phyloP scores from a whole-genome alignment of 1,140 invertebrate genomes.

The Fopius arisanus region DNA sequence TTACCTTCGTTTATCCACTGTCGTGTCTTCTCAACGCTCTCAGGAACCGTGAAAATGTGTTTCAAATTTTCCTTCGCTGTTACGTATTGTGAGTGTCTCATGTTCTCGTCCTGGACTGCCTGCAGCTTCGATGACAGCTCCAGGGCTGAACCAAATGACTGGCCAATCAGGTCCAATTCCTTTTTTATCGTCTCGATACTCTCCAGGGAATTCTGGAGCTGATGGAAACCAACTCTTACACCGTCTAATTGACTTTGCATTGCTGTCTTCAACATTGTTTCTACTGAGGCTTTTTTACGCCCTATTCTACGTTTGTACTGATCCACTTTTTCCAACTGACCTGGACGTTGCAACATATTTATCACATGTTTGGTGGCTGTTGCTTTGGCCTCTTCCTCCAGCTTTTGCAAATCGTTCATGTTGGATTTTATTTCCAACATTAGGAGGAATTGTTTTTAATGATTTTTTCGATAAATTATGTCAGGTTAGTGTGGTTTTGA shows the following conservation, averaged over 20 bases:
- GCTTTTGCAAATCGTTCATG: conserved; percentile 72
- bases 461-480: background rate
- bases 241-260: conserved; percentile 98
- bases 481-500: background rate
- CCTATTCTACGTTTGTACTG: conserved; percentile 83
- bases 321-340: conserved; percentile 95
- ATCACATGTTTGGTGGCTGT: conserved; percentile 90
- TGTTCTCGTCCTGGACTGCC: conserved; percentile 90
- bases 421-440: background rate
- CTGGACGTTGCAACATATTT: conserved; percentile 92
- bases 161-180: conserved; percentile 60
- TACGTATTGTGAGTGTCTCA: conserved; percentile 92
- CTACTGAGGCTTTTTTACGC: conserved; percentile 91
- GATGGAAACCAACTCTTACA: conserved; percentile 90
- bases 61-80: conserved; percentile 98
- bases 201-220: conserved; percentile 82
- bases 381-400: conserved; percentile 85
- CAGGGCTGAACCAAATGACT: conserved; percentile 73
- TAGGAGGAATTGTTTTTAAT: background rate
- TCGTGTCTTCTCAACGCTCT: conserved; percentile 94
- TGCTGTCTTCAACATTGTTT: conserved; percentile 97
- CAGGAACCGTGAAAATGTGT: conserved; percentile 97
- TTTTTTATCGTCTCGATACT: conserved; percentile 82
- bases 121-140: conserved; percentile 80
- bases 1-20: conserved; percentile 95